Base-by-base conservation (phyloP, 2,797 vertebrate species). In the Coccyzus lansbergi region DNA sequence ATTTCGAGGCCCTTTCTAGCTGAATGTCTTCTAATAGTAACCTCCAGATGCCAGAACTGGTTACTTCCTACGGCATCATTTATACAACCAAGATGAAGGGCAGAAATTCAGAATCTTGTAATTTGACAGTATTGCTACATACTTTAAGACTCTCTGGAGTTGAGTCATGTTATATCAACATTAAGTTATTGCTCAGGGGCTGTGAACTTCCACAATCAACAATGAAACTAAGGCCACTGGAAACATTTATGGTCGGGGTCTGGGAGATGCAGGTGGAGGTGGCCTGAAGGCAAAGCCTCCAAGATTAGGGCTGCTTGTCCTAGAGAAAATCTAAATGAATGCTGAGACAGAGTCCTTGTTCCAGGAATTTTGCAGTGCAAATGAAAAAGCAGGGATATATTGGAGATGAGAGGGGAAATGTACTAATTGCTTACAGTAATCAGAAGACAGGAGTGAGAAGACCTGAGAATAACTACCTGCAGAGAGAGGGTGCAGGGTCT, bases 351-450 rank as follows among this genome's bases (percentile, higher is more conserved):
- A 25, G 21, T 10, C 21, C 10, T 42, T 59, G 19, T 31, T 51
- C 60, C 36, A 8, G 29, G 38, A 69, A 46, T 44, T 33, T 24
- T 83, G 34, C 26, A 31, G 53, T 1, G 3, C 34, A 8, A 12
- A n/a, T 19, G 4, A 15, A 17, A 28, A 29, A 11, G 7, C 1
- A 2, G 20, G 64, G 48, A 4, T 33, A 4, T 8, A 6, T 17
- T 19, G 13, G 36, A 13, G 67, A 12, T 1, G 26, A 33, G 52
- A 11, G n/a, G 38, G 20, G 38, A 6, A 19, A 2, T 10, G n/a
- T 33, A 3, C 1, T 2, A 7, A 2, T 11, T 29, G 36, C 29
- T 26, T 22, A 4, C 0, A 4, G 13, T 16, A 14, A 20, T 6
- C 4, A 3, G 42, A 12, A 24, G 42, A 2, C 6, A 29, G 51